phyloP scores from a whole-genome alignment of 2,888 invertebrate genomes.

The Tupiocoris notatus region DNA sequence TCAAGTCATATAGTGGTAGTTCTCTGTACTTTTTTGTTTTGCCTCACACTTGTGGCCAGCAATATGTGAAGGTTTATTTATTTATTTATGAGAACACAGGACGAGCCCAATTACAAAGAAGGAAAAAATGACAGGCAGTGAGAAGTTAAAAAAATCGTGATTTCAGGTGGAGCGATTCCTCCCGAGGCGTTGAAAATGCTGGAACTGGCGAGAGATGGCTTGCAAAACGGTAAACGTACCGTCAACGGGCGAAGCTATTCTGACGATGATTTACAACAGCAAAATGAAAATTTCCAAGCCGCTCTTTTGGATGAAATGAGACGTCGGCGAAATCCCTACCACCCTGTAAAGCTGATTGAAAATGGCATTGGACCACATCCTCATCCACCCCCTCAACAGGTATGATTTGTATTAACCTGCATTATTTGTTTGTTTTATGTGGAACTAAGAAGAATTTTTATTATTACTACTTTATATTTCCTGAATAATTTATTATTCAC shows the following conservation, averaged over 20 bases:
- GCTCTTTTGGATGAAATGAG: conserved; percentile 24
- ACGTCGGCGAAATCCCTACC: conserved; percentile 48
- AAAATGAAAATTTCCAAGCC: conserved; percentile 25
- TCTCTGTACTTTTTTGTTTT: too few relatives aligned
- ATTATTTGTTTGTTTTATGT: too few relatives aligned
- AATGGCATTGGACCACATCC: conserved; percentile 26
- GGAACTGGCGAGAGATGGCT: conserved; percentile 56
- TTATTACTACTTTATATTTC: neutral
- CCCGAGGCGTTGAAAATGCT: conserved; percentile 59
- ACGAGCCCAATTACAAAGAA: too few relatives aligned
- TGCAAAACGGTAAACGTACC: conserved; percentile 31
- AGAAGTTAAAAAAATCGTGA: too few relatives aligned
- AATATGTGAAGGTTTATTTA: too few relatives aligned
- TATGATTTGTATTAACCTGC: neutral
- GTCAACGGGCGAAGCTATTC: conserved; percentile 12
- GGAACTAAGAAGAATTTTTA: too few relatives aligned
- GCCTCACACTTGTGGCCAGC: too few relatives aligned
- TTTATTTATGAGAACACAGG: too few relatives aligned
- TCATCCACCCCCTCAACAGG: conserved; percentile 30
- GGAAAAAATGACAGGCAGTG: too few relatives aligned
- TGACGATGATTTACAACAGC: conserved; percentile 26
- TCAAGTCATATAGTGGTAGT: too few relatives aligned
- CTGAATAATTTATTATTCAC: neutral
- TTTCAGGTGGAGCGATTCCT: conserved; percentile 48
- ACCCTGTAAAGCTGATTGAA: conserved; percentile 50